phyloP scores from a whole-genome alignment of 2,113 vertebrate species.

The Neodontobutis hainanensis region DNA sequence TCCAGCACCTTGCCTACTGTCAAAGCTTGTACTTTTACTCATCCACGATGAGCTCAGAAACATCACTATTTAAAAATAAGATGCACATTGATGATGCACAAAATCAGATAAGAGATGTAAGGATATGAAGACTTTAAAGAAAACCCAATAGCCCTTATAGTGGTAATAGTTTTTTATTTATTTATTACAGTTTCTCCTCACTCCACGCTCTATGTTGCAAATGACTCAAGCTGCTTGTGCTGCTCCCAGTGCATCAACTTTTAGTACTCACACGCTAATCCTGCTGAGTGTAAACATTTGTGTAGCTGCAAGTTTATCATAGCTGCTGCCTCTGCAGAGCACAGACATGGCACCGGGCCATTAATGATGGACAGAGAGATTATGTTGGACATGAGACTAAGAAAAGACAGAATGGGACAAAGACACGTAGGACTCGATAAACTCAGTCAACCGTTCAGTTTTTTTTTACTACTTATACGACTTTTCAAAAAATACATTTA shows the following conservation, averaged over 20 bases:
- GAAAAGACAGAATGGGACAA: not conserved
- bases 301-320: conserved; percentile 29
- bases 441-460: conserved; percentile 13
- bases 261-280: conserved; percentile 7
- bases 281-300: conserved; percentile 49
- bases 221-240: no score
- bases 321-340: conserved; percentile 24
- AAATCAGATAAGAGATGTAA: no score
- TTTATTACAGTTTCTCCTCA: not conserved
- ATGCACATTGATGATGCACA: no score
- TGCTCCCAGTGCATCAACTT: no score
- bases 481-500: no score
- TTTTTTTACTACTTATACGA: no score
- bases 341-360: not conserved
- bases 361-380: conserved; percentile 32
- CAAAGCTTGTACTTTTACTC: not conserved
- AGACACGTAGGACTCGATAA: conserved; percentile 13
- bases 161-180: not conserved
- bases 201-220: no score
- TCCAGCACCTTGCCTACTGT: not conserved
- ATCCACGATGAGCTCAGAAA: no score
- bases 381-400: conserved; percentile 10
- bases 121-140: no score
- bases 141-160: no score
- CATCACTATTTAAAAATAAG: no score